Evolutionary conservation across 2,113 vertebrate species (phyloP), one percentile per base, ranked within the genome.

Genomic region (Eidolon helvum): DNA sequence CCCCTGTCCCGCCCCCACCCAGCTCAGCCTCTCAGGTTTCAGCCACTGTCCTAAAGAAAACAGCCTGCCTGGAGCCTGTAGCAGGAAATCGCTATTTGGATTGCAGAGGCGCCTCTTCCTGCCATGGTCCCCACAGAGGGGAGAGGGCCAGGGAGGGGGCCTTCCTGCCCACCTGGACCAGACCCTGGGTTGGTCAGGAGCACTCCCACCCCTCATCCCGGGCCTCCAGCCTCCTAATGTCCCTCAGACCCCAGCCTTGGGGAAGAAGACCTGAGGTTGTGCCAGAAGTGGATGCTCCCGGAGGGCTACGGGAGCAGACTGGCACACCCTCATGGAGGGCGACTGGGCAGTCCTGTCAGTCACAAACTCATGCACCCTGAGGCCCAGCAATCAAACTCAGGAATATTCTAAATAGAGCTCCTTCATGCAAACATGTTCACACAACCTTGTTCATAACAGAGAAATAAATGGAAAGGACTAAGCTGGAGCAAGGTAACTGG

Each of bases 51-150:
- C 96, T 87, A 98, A 98, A 97, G 98, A 98, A 98, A 98, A 98
- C 98, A 99, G 96, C 96, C 96, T 84, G 53, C 96, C 95, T 75
- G 57, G 95, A 94, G 90, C 77, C 93, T 93, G 94, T 96, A 97
- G 98, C 98, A 99, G 99, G 99, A 99, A 99, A 98, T 98, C 92
- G 28, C 96, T 99, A 85, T 99, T 99, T 99, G 98, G 98, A 96
- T 98, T 98, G 98, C 98, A 96, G 97, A 98, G 98, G 98, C 77
- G 75, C 98, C 98, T 98, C 98, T 99, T 99, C 99, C 97, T 97
- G 94, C 80, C 35, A 15, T 12, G 4, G 78, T 21, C 79, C 85
- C 71, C 11, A 15, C 0, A 1, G 30, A 74, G 45, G 79, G 7
- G 45, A 40, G 43, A 40, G 50, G 74, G 14, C 65, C 84, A 24